Evolutionary conservation across 2,888 invertebrate genomes (phyloP).

Genomic region (Caenorhabditis sp.): DNA sequence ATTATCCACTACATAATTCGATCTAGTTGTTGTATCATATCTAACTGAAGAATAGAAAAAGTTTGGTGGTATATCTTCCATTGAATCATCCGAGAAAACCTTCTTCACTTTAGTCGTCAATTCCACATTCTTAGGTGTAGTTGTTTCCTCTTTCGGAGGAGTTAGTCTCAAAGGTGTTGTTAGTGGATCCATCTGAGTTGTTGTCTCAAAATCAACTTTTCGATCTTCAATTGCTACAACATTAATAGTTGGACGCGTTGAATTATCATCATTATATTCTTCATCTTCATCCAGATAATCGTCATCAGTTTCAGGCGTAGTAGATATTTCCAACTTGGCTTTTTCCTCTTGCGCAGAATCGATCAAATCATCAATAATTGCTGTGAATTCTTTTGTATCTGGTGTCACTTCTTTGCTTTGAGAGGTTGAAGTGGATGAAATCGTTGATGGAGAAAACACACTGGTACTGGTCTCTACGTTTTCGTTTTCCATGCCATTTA

Average conservation of each 20-base stretch:
- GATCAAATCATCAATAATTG: conserved; percentile 33
- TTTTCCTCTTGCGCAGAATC: conserved; percentile 7
- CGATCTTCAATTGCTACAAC: conserved; percentile 34
- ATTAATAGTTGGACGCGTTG: conserved; percentile 29
- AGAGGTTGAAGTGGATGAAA: background rate
- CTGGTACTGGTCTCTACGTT: conserved; percentile 10
- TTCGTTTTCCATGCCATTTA: conserved; percentile 32
- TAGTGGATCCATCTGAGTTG: conserved; percentile 10
- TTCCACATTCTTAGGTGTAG: background rate
- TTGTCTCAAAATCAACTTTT: conserved; percentile 17
- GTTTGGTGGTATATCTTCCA: conserved; percentile 52
- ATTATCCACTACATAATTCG: conserved; percentile 34
- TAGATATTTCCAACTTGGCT: background rate
- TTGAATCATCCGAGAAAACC: conserved; percentile 49
- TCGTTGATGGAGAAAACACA: background rate
- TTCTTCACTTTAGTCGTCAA: conserved; percentile 6
- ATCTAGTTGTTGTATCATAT: conserved; percentile 29
- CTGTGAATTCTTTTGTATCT: conserved; percentile 33
- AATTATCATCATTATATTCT: conserved; percentile 5
- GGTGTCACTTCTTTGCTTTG: background rate
- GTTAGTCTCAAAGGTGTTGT: background rate
- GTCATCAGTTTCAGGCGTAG: background rate
- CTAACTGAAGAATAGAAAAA: conserved; percentile 46
- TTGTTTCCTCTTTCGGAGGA: no score
- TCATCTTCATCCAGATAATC: conserved; percentile 3